These are phyloP conservation scores for Metalampra italica DNA, from an alignment of 2,888 invertebrate genomes.

Conservation along the genomic window DNA sequence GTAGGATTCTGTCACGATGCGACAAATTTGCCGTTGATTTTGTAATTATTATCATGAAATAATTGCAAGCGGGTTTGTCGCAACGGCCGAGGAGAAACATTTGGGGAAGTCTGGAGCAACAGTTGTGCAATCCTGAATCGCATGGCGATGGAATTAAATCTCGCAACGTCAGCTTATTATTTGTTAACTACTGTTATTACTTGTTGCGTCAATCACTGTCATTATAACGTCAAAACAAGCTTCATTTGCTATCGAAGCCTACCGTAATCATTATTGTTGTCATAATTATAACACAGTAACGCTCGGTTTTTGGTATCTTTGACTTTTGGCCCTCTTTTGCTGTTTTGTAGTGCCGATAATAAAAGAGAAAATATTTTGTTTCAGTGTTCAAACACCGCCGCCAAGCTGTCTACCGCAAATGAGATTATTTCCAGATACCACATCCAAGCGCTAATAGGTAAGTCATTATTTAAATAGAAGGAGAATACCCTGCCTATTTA, in stretches of 20 bases:
- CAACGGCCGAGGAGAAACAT: conserved; percentile 37
- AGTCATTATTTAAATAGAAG: conserved; percentile 20
- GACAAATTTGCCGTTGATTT: conserved; percentile 55
- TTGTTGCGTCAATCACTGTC: conserved; percentile 53
- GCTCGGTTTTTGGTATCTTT: neutral
- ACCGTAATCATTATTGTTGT: conserved; percentile 18
- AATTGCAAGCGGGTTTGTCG: conserved; percentile 48
- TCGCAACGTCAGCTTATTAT: conserved; percentile 59
- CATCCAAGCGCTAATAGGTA: conserved; percentile 76
- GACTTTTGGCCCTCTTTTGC: neutral
- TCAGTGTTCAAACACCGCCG: conserved; percentile 64
- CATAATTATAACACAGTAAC: conserved; percentile 12
- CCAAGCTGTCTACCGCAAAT: conserved; percentile 78
- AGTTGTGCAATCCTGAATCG: conserved; percentile 45
- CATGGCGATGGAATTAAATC: conserved; percentile 57
- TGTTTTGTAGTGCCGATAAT: neutral
- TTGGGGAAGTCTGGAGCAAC: conserved; percentile 51
- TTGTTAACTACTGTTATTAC: conserved; percentile 63
- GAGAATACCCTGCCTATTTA: too few relatives aligned
- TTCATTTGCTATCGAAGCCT: conserved; percentile 47
- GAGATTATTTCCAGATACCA: conserved; percentile 69
- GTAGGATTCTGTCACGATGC: conserved; percentile 61
- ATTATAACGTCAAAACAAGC: conserved; percentile 44
- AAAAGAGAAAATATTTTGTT: conserved; percentile 26
- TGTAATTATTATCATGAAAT: conserved; percentile 53